A percentile compares a stretch with the other conserved stretches of the same genome.
These are phyloP conservation scores for Apamea sordens DNA, from an alignment of 2,888 invertebrate genomes.

Conservation along the genomic window DNA sequence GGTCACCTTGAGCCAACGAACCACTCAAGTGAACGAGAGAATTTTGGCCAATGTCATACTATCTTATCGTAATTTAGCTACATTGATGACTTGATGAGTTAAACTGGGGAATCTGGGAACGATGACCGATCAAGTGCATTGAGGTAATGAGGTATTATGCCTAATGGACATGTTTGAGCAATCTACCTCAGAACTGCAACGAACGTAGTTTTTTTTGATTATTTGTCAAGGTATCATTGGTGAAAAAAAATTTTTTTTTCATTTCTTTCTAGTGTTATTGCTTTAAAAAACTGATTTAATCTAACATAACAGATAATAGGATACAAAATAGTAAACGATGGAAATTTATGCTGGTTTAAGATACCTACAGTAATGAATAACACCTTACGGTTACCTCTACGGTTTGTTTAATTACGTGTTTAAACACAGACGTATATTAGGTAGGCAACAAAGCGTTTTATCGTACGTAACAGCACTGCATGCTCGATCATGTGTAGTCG, in stretches of 20 bases:
- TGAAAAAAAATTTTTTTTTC: background rate
- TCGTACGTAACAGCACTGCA: conserved; percentile 48
- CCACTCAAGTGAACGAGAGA: conserved; percentile 78
- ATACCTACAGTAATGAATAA: conserved; percentile 8
- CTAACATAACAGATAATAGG: background rate
- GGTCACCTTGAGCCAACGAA: conserved; percentile 85
- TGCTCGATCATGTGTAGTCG: conserved; percentile 50
- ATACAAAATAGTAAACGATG: conserved; percentile 11
- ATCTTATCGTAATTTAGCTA: conserved; percentile 74
- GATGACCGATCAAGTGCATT: conserved; percentile 29
- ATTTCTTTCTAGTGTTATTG: background rate
- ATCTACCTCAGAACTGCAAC: conserved; percentile 23
- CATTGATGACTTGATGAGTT: conserved; percentile 58
- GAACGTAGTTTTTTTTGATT: background rate
- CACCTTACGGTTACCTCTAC: conserved; percentile 21
- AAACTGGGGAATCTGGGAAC: conserved; percentile 46
- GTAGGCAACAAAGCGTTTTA: conserved; percentile 58
- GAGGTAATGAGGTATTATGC: conserved; percentile 22
- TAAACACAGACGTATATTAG: conserved; percentile 44
- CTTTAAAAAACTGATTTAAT: conserved; percentile 1
- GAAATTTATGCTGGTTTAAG: conserved; percentile 10
- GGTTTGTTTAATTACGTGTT: conserved; percentile 53
- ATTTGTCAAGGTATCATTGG: conserved; percentile 2
- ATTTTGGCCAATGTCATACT: conserved; percentile 83
- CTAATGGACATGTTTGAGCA: conserved; percentile 49